Evolutionary conservation across 37 sponge, comb jelly and placozoan genomes (phyloP), one percentile per base, ranked within the genome.

Genomic region (Crambe crambe): DNA sequence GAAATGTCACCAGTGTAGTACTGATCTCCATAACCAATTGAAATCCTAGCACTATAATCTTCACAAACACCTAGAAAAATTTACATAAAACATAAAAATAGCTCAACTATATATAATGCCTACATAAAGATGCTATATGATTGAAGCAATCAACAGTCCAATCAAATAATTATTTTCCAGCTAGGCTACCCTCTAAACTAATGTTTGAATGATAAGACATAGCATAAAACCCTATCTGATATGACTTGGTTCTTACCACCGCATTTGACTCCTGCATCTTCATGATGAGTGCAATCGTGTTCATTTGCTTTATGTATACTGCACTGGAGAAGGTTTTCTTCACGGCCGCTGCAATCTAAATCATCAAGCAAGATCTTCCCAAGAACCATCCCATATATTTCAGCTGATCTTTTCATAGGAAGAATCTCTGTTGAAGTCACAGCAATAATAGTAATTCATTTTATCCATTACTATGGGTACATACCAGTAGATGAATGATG

Each of bases 201-300:
- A n/a, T n/a, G n/a, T n/a, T n/a, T n/a, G n/a, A n/a, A n/a, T n/a
- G n/a, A n/a, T n/a, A n/a, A n/a, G n/a, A n/a, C n/a, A n/a, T n/a
- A n/a, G n/a, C n/a, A n/a, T n/a, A n/a, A n/a, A n/a, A n/a, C n/a
- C n/a, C n/a, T n/a, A n/a, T n/a, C n/a, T n/a, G n/a, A n/a, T n/a
- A n/a, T n/a, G n/a, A n/a, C n/a, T n/a, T n/a, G n/a, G n/a, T 12
- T 22, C 72, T 18, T 42, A 72, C 72, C 72, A 42, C 72, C 72
- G 41, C 72, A 72, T 26, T 42, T 41, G 5, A 72, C 72, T 26
- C 72, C 72, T 42, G 72, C 72, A 72, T 40, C 51, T 72, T 72
- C 72, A 72, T 3, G 41, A 26, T 72, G 72, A 3, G 8, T 8
- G 29, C 72, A 72, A 42, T 12, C 36, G 25, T 72, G 68, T 29